These are phyloP conservation scores for Araneus ventricosus DNA, from an alignment of 1,140 invertebrate genomes.

Conservation along the genomic window DNA sequence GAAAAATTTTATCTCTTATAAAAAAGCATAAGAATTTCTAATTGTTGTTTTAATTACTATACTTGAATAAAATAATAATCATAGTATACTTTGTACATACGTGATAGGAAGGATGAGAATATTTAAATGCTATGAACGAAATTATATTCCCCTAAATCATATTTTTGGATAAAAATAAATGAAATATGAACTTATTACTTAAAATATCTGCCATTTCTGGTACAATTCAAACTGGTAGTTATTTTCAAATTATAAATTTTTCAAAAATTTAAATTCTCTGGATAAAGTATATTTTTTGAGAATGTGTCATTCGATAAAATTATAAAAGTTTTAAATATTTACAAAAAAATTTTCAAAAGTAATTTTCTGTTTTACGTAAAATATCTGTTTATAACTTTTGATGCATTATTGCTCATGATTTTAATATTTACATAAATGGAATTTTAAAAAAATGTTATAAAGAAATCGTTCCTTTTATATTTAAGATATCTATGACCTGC, in stretches of 20 bases:
- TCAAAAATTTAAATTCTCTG: not conserved
- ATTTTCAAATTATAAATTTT: not conserved
- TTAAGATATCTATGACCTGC: not conserved
- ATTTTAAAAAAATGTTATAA: not conserved
- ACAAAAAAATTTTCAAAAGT: no score
- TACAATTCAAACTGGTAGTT: not conserved
- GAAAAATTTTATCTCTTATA: not conserved
- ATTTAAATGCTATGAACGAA: no score
- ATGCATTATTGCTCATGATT: not conserved
- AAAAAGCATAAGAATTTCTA: not conserved
- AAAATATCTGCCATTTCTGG: no score
- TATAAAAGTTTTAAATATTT: not conserved
- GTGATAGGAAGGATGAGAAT: no score
- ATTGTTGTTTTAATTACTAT: not conserved
- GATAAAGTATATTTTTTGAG: constrained; percentile 22
- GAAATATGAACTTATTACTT: no score
- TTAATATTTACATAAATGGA: not conserved
- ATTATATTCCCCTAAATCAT: no score
- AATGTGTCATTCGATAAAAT: not conserved
- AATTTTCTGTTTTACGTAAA: not conserved
- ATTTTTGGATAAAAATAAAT: no score
- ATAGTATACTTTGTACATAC: no score
- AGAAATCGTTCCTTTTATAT: not conserved
- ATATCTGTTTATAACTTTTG: not conserved
- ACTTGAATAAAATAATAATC: not conserved